A percentile compares a stretch with the other conserved stretches of the same genome.
These are phyloP conservation scores for Pongo pygmaeus DNA, from an alignment of 2,113 vertebrate species.

Conservation along the genomic window DNA sequence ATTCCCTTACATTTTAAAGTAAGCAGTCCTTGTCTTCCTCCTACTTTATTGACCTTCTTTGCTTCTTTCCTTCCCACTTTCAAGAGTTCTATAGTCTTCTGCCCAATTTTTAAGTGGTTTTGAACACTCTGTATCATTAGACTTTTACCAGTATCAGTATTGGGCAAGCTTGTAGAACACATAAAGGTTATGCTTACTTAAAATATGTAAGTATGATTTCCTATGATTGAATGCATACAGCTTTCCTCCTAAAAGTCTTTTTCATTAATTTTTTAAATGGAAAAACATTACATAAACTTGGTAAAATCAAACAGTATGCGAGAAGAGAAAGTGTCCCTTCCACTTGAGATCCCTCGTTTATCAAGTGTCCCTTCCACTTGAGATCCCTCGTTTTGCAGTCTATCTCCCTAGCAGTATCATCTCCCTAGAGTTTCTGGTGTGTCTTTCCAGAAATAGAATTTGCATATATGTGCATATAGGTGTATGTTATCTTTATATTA, in stretches of 20 bases:
- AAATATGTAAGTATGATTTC: conserved; percentile 7
- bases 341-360: background rate
- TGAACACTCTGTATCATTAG: background rate
- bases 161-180: background rate
- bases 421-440: background rate
- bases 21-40: no score
- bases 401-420: background rate
- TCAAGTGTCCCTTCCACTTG: background rate
- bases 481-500: background rate
- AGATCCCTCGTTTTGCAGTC: background rate
- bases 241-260: background rate
- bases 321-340: background rate
- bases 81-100: no score
- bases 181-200: background rate
- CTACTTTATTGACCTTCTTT: no score
- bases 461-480: background rate
- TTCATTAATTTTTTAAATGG: background rate
- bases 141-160: background rate
- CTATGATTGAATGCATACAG: background rate
- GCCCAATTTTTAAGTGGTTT: background rate
- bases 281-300: background rate
- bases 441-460: conserved; percentile 23
- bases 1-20: background rate
- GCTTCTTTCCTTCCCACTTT: no score
- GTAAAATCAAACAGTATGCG: background rate